Base-by-base conservation (phyloP, 2,797 vertebrate genomes). In the Liparis tanakae region DNA sequence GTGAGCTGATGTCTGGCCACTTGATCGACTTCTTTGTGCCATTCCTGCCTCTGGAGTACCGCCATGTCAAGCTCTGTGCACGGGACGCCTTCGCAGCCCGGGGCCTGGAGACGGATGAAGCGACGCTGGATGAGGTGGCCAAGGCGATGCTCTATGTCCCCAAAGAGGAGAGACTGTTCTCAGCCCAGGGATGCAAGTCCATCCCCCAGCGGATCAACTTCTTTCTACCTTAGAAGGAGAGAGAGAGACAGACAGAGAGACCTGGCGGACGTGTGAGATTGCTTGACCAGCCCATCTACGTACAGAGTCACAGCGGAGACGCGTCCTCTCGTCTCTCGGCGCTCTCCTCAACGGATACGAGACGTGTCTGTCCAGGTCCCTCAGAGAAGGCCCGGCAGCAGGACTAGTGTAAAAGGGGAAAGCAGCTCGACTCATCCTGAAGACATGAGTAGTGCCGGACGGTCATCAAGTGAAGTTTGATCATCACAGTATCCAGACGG, bases 101-200 rank as follows among this genome's bases (percentile, higher is more conserved):
- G 0, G 96, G 94, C 0, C 91, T 98, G 9, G 91, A 87, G 0
- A 94, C 95, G 2, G 95, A 93, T 0, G 96, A 98, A 41, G 92
- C 89, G 1, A 92, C 88, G 0, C 90, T 99, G 10, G 95, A 98
- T 0, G 91, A 97, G 72, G 94, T 99, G 43, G 96, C 97, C 66
- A 93, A 93, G 84, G 97, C 94, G 56, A 96, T 99, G 95, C 85
- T 95, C 3, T 99, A 98, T 2, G 91, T 98, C 36, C 98, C 98
- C 60, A 96, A 96, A 83, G 96, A 96, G 71, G 96, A 97, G 70
- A 94, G 95, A 77, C 95, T 98, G 43, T 99, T 99, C 91, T 97
- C 98, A 46, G 96, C 96, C 10, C 97, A 98, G 83, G 98, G 98
- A 51, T 99, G 98, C 90, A 99, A 99, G 84, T 96, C 96, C 18